Base-by-base conservation (phyloP, 2,113 vertebrate genomes). In the Nannobrachium achirus region DNA sequence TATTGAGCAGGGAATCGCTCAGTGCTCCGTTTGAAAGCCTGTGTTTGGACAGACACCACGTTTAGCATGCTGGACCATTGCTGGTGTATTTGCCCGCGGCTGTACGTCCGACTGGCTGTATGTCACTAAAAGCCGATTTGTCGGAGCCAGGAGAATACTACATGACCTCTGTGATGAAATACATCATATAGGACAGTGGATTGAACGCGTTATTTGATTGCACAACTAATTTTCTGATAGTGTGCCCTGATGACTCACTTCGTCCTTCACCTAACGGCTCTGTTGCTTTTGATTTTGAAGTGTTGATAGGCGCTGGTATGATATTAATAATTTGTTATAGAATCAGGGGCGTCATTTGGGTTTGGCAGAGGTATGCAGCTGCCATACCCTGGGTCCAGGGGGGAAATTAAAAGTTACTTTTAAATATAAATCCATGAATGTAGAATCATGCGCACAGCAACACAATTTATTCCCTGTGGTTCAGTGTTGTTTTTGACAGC, bases 201-300 rank as follows among this genome's bases (percentile, higher is more conserved):
- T 10, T 42, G 15, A 55, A 41, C 41, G 63, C 10, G 49, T 56
- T 56, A 41, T 15, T 63, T 20, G 44, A 16, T 71, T 9, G 11
- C 41, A 56, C 16, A 48, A 63, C 25, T 13, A 49, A 56, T 70
- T 62, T 55, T 69, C 56, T 70, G 58, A 71, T 48, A 56, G 20
- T 11, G 7, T 7, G 1, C 8, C 33, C 18, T 14, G 20, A 19
- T 49, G 50, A 46, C 50, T 70, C 20, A 16, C n/a, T 16, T 10
- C 11, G 1, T 41, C 18, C 8, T 40, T 33, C 8, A 62, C 50
- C 10, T 19, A 25, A 18, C 48, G 10, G 4, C 25, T 48, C 50
- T 25, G 10, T 53, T 38, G 49, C 18, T 11, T 19, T 56, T 4
- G 2, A 40, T 4, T 49, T 25, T 19, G 14, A 16, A 56, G 53